Evolutionary conservation across 2,113 vertebrate species (phyloP), one percentile per base, ranked within the genome.

Genomic region (Barnardius zonarius): DNA sequence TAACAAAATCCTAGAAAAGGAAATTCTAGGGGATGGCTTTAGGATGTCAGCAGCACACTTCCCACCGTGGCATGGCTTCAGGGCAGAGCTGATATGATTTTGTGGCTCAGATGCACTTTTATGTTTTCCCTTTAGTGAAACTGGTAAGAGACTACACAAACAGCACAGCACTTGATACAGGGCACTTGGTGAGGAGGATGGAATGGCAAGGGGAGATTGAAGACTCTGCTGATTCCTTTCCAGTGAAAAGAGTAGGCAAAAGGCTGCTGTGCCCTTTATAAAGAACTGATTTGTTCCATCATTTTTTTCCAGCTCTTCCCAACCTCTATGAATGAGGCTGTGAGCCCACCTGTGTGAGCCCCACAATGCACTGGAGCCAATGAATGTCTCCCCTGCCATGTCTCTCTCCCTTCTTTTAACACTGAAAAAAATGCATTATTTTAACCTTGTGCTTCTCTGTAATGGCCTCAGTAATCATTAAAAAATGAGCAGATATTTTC

Each of bases 51-150:
- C n/a, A 62, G 1, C 35, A 28, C 20, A 3, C 7, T 33, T 75
- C 70, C 57, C 28, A 39, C 19, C 0, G 0, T 30, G 72, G 39
- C 49, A 39, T 1, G 0, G 25, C 6, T 48, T 80, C 80, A 80
- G 83, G n/a, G 46, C 66, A 84, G 55, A 72, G 66, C 62, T 31
- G 57, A 5, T 41, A 9, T 13, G n/a, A 7, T 39, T 67, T 33
- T 69, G 37, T 51, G 22, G 17, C 24, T 83, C 62, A 72, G 74
- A 13, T 20, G 27, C 16, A 44, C 14, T 1, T 1, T 33, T 8
- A 2, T 5, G 5, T 16, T 76, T 73, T 55, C 6, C 6, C 33
- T 66, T 52, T 6, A 27, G 57, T 11, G 68, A 44, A 46, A 79
- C 73, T 20, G 14, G 12, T 83, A 11, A 68, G 67, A 23, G 74